These are phyloP conservation scores for Anastrepha obliqua DNA, from an alignment of 1,140 invertebrate species.

Conservation along the genomic window DNA sequence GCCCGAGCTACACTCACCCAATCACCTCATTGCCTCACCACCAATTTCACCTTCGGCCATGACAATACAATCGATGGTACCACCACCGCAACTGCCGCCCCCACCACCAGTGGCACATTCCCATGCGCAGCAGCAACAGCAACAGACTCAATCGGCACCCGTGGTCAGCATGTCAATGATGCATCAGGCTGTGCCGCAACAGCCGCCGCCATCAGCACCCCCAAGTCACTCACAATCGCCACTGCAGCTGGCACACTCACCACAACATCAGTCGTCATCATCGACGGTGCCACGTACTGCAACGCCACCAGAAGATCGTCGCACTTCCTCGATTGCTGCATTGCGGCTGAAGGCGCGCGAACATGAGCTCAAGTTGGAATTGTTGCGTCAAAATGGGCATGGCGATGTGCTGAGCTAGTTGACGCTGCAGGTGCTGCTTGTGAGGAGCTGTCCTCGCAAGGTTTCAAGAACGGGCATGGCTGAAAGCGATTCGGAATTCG, in stretches of 20 bases:
- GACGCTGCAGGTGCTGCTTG: neutral
- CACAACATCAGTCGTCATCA: slow-evolving; percentile 60
- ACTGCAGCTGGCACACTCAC: slow-evolving; percentile 65
- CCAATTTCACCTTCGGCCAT: slow-evolving; percentile 78
- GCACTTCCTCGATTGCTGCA: slow-evolving; percentile 92
- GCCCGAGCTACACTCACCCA: slow-evolving; percentile 71
- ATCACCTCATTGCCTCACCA: slow-evolving; percentile 75
- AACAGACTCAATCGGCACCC: slow-evolving; percentile 43
- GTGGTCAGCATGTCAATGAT: slow-evolving; percentile 66
- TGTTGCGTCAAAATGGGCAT: slow-evolving; percentile 85
- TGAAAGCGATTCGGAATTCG: neutral
- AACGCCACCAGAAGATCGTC: slow-evolving; percentile 83
- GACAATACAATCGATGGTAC: slow-evolving; percentile 63
- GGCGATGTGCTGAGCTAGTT: slow-evolving; percentile 82
- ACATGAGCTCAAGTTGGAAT: slow-evolving; percentile 90
- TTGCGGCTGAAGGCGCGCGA: slow-evolving; percentile 92
- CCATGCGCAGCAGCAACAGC: slow-evolving; percentile 60
- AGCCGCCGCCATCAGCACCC: slow-evolving; percentile 56
- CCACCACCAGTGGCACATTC: slow-evolving; percentile 56
- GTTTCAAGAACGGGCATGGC: neutral
- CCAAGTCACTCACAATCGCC: slow-evolving; percentile 56
- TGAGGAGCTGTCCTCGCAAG: too few species aligned
- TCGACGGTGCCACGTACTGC: slow-evolving; percentile 60
- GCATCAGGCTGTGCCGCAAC: slow-evolving; percentile 60
- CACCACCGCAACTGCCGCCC: slow-evolving; percentile 52